phyloP scores from a whole-genome alignment of 2,888 invertebrate species.

The Eumerus sabulonum region DNA sequence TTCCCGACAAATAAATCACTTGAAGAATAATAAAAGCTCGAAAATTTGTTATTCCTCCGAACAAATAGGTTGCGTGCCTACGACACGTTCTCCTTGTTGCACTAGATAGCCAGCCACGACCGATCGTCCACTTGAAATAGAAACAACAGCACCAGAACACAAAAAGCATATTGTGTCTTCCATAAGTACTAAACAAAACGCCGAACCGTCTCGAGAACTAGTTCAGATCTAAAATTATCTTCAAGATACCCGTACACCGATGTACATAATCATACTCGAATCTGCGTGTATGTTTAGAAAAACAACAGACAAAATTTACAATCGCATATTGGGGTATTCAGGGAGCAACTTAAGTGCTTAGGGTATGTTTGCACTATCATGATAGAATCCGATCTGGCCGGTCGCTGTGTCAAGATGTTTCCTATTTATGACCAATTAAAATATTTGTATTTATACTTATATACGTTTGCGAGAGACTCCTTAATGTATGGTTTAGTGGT shows the following conservation, averaged over 20 bases:
- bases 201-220: conserved; percentile 30
- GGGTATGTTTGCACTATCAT: no score
- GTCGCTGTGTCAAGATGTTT: no score
- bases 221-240: conserved; percentile 44
- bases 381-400: no score
- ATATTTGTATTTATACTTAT: no score
- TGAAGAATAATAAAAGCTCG: conserved; percentile 32
- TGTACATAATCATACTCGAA: no score
- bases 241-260: conserved; percentile 13
- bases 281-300: conserved; percentile 1
- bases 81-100: conserved; percentile 6
- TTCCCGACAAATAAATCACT: conserved; percentile 38
- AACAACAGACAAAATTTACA: neutral
- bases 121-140: conserved; percentile 23
- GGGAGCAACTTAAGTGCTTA: no score
- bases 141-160: neutral
- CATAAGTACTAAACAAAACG: conserved; percentile 25
- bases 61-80: conserved; percentile 4
- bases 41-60: conserved; percentile 23
- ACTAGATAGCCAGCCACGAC: neutral
- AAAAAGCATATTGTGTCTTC: conserved; percentile 25
- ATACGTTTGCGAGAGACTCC: no score
- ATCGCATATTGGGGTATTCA: neutral
- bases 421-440: no score
- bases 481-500: no score